Evolutionary conservation across 2,888 invertebrate species (phyloP).

Genomic region (Bugula neritina): DNA sequence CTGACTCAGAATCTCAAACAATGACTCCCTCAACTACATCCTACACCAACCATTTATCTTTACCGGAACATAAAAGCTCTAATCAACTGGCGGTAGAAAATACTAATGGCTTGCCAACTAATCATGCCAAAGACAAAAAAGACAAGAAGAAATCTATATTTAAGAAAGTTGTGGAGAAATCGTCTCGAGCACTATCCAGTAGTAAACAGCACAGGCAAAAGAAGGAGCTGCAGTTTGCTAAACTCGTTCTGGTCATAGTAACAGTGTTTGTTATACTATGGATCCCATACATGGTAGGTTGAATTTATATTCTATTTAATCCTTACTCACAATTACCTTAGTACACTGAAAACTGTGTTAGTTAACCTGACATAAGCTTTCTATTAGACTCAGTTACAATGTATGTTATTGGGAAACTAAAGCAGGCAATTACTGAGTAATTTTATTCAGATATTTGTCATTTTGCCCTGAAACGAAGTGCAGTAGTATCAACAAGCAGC

Average conservation of each 20-base stretch:
- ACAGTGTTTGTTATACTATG: conserved; percentile 32
- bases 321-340: too few species aligned
- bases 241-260: conserved; percentile 31
- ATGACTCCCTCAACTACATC: not conserved
- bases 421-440: too few species aligned
- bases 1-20: not conserved
- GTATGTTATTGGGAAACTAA: too few species aligned
- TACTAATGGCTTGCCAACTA: not conserved
- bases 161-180: conserved; percentile 14
- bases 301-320: too few species aligned
- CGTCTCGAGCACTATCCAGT: conserved; percentile 8
- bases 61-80: not conserved
- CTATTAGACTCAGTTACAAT: too few species aligned
- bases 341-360: too few species aligned
- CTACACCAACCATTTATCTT: not conserved
- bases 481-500: too few species aligned
- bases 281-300: conserved; percentile 33
- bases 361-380: too few species aligned
- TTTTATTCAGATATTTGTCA: too few species aligned
- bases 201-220: conserved; percentile 30
- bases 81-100: not conserved
- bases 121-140: not conserved
- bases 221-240: conserved; percentile 31
- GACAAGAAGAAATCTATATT: conserved; percentile 17
- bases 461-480: too few species aligned